phyloP scores from a whole-genome alignment of 30 jellyfish, hydroid and myxozoan genomes.

The Haliclystus octoradiatus region DNA sequence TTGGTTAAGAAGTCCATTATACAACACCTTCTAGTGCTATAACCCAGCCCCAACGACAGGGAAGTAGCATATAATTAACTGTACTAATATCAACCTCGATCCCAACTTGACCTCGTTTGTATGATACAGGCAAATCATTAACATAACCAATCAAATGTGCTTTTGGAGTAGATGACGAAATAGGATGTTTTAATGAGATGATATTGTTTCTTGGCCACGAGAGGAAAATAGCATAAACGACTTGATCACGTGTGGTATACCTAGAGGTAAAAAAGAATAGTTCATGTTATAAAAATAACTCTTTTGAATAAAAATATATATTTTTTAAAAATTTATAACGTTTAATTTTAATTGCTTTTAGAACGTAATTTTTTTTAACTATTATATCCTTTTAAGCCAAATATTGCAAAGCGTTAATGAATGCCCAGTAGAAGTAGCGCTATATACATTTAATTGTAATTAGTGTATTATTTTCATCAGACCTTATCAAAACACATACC shows the following conservation, averaged over 20 bases:
- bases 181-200: conserved; percentile 34
- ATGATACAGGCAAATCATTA: conserved; percentile 4
- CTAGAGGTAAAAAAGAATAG: conserved; percentile 21
- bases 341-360: no score
- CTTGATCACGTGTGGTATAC: conserved; percentile 38
- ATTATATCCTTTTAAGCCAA: no score
- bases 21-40: no score
- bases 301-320: no score
- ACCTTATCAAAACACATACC: conserved; percentile 17
- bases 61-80: neutral
- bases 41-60: conserved; percentile 40
- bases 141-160: conserved; percentile 45
- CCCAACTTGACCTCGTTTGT: neutral
- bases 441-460: no score
- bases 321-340: no score
- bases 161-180: conserved; percentile 12
- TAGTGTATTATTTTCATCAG: neutral
- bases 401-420: no score
- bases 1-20: no score
- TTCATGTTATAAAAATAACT: no score
- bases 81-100: neutral
- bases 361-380: no score
- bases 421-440: no score
- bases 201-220: conserved; percentile 47
- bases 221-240: conserved; percentile 50